Conservation (phyloP, 2,888 invertebrate species). For the Macaria notata region DNA sequence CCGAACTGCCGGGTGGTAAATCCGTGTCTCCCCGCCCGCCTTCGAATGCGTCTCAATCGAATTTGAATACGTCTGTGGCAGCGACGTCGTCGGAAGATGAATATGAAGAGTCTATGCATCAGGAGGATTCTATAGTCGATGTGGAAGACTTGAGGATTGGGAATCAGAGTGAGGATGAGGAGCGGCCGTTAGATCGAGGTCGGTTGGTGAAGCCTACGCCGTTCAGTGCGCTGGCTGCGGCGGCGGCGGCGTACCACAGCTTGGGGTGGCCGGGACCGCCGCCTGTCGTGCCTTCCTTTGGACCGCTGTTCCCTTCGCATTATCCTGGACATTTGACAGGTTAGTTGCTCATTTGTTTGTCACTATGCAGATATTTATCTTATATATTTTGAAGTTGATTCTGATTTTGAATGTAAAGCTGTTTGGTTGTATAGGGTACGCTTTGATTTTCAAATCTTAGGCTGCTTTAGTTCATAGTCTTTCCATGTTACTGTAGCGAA, state of each 20-base stretch:
- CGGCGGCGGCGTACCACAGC: conserved; percentile 85
- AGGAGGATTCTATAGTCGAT: conserved; percentile 87
- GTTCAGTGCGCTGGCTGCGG: conserved; percentile 86
- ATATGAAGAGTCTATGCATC: conserved; percentile 87
- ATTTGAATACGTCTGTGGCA: conserved; percentile 73
- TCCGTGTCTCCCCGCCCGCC: conserved; percentile 64
- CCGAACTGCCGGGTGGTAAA: conserved; percentile 72
- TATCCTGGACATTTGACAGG: conserved; percentile 79
- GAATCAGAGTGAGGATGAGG: conserved; percentile 71
- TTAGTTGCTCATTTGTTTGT: conserved; percentile 35
- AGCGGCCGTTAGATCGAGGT: conserved; percentile 64
- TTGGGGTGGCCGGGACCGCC: conserved; percentile 82
- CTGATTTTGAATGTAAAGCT: too few relatives aligned
- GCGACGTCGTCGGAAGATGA: conserved; percentile 83
- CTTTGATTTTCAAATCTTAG: too few relatives aligned
- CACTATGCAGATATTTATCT: too few relatives aligned
- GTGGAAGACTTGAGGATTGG: conserved; percentile 89
- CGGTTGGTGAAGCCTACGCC: conserved; percentile 87
- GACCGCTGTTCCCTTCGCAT: conserved; percentile 86
- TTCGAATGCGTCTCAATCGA: conserved; percentile 73
- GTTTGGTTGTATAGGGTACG: too few relatives aligned
- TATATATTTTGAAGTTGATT: too few relatives aligned
- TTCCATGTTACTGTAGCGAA: too few relatives aligned
- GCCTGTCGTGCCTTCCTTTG: conserved; percentile 83
- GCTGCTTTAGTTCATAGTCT: too few relatives aligned